Evolutionary conservation across 1,140 invertebrate genomes (phyloP), one percentile per base, ranked within the genome.

Genomic region (Nymphalis io): DNA sequence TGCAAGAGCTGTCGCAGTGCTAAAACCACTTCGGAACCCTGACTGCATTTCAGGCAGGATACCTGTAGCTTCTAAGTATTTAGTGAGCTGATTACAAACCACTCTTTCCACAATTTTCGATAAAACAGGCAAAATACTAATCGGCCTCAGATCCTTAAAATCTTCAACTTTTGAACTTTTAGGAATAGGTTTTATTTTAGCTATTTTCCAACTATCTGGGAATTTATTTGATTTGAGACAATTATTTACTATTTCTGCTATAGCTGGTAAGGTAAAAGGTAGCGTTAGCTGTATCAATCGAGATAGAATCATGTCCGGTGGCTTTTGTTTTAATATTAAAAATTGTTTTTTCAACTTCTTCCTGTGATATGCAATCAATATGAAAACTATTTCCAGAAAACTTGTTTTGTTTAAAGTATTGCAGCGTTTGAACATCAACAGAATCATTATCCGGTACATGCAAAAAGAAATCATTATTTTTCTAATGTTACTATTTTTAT

Each of bases 61-160:
- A 27, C 18, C 18, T n/a, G 11, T 16, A 20, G 2, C 13, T 27
- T 53, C 2, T 12, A 6, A 21, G 11, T 60, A 60, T 21, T 39
- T 15, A 15, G 44, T 57, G 57, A 74, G 16, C 16, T 71, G 69
- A 21, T 51, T n/a, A 48, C 66, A 67, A 15, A 70, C 67, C 8
- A 51, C 55, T 58, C 72, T 75, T 33, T 75, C 70, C 10, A 72
- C 33, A 13, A 72, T 39, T 40, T 75, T 72, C 11, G 74, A 72
- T 11, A 75, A 10, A 42, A 55, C 72, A 0, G 75, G 75, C 1
- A 78, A 33, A 20, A 78, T 74, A 53, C 71, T 75, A 18, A 75
- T 75, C 2, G 73, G 73, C 46, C 76, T 58, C 2, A 79, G 58
- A 44, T 79, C 76, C 51, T 75, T 72, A 0, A 72, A 20, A 21